Base-by-base conservation (phyloP, 2,113 vertebrate species). In the Labeo rohita region DNA sequence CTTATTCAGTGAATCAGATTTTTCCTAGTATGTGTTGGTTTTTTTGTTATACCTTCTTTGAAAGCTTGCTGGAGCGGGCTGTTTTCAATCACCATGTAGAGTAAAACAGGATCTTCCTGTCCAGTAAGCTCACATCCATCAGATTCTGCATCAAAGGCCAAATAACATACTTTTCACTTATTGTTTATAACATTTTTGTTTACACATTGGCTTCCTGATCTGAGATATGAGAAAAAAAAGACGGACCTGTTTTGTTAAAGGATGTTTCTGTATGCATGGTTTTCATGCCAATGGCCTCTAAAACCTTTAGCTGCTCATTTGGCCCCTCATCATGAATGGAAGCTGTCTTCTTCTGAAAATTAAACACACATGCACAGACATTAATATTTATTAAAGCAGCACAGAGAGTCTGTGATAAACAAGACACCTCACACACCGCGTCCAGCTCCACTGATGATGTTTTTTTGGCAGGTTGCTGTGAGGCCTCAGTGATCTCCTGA, bases 61-160 rank as follows among this genome's bases (percentile, higher is more conserved):
- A 95, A 94, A 72, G 95, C 96, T 16, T 87, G 88, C 16, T 93
- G 93, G 89, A 96, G 88, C 0, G 94, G 54, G 92, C 93, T 93
- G 81, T 90, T 95, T 86, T 90, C 90, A 93, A 99, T 94, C 43
- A 96, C 36, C 9, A 95, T 93, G 84, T 96, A 96, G 34, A 98
- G 92, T 49, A 93, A 79, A 34, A 93, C 81, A 9, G 93, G 92
- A 92, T 96, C 95, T 83, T 98, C 96, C 52, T 90, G 21, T 91
- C 93, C 92, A 47, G 92, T 94, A 47, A 96, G 91, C 16, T 93
- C 90, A 70, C 85, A 66, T 2, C 77, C 85, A 68, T 59, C 28
- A 63, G 28, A 45, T 13, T 73, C 93, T 89, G 50, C 45, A 68
- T 11, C 61, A 50, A 79, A 79, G 1, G 75, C 15, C 8, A 59